phyloP scores from a whole-genome alignment of 1,140 invertebrate genomes.

The Nasonia giraulti region DNA sequence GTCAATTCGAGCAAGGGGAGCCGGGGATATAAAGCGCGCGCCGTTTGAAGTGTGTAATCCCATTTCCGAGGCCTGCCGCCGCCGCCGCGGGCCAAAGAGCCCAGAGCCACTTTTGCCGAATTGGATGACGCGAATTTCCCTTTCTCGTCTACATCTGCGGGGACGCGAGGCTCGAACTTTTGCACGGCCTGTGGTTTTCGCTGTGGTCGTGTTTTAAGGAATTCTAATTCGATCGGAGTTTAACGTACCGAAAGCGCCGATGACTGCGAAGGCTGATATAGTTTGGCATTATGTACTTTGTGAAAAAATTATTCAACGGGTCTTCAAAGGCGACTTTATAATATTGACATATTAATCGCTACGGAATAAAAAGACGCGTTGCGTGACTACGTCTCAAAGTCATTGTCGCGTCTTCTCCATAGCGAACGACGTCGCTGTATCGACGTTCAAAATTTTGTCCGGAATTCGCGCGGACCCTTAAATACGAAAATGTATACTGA shows the following conservation, averaged over 20 bases:
- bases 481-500: not conserved
- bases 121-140: conserved; percentile 49
- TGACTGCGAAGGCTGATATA: not conserved
- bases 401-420: conserved; percentile 18
- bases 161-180: not conserved
- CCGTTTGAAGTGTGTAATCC: conserved; percentile 54
- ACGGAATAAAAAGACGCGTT: not conserved
- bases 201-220: conserved; percentile 1
- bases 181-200: not conserved
- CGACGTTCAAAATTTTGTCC: not conserved
- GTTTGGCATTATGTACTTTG: no score
- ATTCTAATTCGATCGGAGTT: not conserved
- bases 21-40: not conserved
- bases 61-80: conserved; percentile 28
- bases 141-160: not conserved
- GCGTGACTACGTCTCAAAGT: conserved; percentile 12
- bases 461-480: not conserved
- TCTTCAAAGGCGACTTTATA: no score
- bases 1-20: conserved; percentile 46
- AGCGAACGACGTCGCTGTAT: not conserved
- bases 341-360: conserved; percentile 1
- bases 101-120: conserved; percentile 50
- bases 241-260: not conserved
- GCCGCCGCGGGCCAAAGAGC: conserved; percentile 39
- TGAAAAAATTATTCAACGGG: no score